These are phyloP conservation scores for Bombycilla garrulus DNA, from an alignment of 2,113 vertebrate genomes.

Conservation along the genomic window DNA sequence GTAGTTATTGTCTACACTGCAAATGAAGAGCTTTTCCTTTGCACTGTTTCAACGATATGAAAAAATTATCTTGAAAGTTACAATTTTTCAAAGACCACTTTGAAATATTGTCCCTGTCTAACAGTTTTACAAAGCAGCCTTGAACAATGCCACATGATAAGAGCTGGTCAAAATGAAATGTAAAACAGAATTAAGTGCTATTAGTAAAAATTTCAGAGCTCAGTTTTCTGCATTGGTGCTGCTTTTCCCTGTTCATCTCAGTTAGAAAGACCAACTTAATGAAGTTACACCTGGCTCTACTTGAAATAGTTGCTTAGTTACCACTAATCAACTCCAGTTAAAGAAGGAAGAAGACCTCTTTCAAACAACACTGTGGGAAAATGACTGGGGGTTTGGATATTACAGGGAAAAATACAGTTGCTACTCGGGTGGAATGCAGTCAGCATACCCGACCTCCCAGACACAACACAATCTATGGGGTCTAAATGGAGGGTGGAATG, in stretches of 20 bases:
- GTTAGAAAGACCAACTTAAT: neutral
- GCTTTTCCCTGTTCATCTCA: neutral
- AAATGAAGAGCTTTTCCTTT: neutral
- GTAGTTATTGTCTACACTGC: neutral
- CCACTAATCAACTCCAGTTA: neutral
- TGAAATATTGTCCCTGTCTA: neutral
- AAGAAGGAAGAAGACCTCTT: neutral
- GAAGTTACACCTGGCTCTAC: neutral
- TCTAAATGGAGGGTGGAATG: neutral
- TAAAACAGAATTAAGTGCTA: neutral
- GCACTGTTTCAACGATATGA: neutral
- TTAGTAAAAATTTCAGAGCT: neutral
- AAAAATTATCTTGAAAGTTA: neutral
- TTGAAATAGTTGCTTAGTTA: neutral
- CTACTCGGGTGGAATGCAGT: neutral
- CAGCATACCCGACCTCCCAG: fast-evolving
- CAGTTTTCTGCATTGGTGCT: neutral
- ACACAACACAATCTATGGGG: fast-evolving
- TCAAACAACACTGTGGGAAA: neutral
- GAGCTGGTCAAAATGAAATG: neutral
- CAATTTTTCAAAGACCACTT: neutral
- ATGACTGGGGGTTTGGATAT: neutral
- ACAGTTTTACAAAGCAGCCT: neutral
- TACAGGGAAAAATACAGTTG: neutral
- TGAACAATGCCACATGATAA: neutral